Base-by-base conservation (phyloP, 2,888 invertebrate species). In the Drosophila yooni region DNA sequence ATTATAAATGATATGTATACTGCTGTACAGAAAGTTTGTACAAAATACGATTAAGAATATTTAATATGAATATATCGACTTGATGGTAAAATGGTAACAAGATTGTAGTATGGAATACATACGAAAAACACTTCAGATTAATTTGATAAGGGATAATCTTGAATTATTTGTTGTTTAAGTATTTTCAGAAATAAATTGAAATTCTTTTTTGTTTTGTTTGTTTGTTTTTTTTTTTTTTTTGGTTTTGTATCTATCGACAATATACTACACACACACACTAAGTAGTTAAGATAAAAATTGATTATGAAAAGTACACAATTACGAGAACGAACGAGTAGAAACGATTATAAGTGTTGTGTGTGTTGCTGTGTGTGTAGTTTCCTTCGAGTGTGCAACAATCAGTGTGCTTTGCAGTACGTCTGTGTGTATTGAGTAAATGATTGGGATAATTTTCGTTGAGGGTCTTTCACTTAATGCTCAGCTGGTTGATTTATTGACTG, bases 241-340 rank as follows among this genome's bases (percentile, higher is more conserved):
- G 33, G 33, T 43, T 51, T 81, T 65, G 43, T 53, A 25, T 62
- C 60, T 72, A 74, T 72, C 69, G 74, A 79, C 56, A 76, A 68
- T 72, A 74, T 81, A 85, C 88, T 81, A 79, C 76, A 87, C 80
- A 79, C 83, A 81, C 86, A 82, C 76, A 80, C 76, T 79, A 81
- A 82, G 72, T 82, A 75, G 76, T 74, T 75, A 90, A 86, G 75
- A 62, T 80, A 72, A 75, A 76, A 80, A 72, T 86, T 78, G 74
- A 74, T 80, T 83, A 88, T 77, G 86, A 81, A 82, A 78, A 81
- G 71, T 85, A 88, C 75, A 88, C 76, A 85, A 85, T 81, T 89
- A 88, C 88, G 81, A 88, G 74, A 88, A 88, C 81, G 79, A 85
- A 84, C 89, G 75, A 87, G 63, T 81, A 81, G 71, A 84, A 89